Percentiles rank a stretch among this genome's conserved stretches.
Conservation (phyloP, 1,140 invertebrate genomes). For the Nymphalis io region DNA sequence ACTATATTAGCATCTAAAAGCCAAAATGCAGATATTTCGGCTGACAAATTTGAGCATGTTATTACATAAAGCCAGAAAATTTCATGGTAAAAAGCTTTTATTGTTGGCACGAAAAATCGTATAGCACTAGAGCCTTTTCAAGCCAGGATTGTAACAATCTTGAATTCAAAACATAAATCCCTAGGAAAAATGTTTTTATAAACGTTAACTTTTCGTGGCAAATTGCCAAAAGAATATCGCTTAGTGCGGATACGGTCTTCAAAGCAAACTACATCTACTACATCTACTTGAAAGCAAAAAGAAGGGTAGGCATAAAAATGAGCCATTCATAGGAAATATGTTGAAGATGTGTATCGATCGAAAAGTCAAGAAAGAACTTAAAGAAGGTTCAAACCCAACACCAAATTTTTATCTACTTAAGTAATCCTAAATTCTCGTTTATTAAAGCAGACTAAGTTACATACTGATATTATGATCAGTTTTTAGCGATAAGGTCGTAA, state of each 20-base stretch:
- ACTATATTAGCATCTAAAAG: too few species aligned
- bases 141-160: not conserved
- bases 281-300: too few species aligned
- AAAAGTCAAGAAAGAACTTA: too few species aligned
- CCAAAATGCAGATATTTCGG: too few species aligned
- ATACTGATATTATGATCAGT: too few species aligned
- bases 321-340: not conserved
- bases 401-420: too few species aligned
- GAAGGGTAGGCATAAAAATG: not conserved
- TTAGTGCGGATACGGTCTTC: not conserved
- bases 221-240: not conserved
- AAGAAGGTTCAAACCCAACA: too few species aligned
- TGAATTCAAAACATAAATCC: conserved; percentile 4
- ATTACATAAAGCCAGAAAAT: not conserved
- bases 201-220: not conserved
- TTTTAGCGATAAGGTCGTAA: too few species aligned
- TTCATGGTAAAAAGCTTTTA: not conserved
- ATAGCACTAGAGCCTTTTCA: not conserved
- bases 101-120: not conserved
- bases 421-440: too few species aligned
- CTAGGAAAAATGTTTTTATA: not conserved
- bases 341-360: too few species aligned
- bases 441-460: too few species aligned
- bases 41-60: not conserved
- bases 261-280: not conserved